phyloP scores from a whole-genome alignment of 2,113 vertebrate genomes.

The Rana temporaria region DNA sequence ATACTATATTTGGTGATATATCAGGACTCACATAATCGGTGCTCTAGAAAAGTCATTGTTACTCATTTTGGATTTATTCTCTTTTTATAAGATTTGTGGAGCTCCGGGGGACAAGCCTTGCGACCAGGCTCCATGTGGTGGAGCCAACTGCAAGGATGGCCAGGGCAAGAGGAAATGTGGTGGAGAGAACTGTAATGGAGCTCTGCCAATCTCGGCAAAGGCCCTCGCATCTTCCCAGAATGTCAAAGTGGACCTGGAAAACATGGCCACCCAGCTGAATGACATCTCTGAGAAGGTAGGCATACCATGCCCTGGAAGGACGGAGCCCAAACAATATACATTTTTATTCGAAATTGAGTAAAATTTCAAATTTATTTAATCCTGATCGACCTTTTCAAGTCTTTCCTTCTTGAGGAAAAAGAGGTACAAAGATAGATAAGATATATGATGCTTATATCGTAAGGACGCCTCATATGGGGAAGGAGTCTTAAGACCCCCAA shows the following conservation, averaged over 20 bases:
- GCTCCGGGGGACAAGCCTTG: slow-evolving; percentile 65
- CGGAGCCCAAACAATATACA: neutral
- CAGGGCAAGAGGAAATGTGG: slow-evolving; percentile 71
- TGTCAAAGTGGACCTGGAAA: slow-evolving; percentile 66
- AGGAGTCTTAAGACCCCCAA: neutral
- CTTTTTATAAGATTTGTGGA: slow-evolving; percentile 64
- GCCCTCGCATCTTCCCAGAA: slow-evolving; percentile 68
- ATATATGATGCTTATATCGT: too few species aligned
- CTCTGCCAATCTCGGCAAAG: slow-evolving; percentile 68
- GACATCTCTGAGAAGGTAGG: slow-evolving; percentile 75
- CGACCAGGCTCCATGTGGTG: slow-evolving; percentile 72
- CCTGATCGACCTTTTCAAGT: too few species aligned
- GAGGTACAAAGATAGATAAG: too few species aligned
- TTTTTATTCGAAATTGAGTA: too few species aligned
- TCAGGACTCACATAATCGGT: too few species aligned
- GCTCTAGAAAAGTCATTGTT: neutral
- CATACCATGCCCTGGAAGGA: neutral
- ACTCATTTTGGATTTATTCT: slow-evolving; percentile 5
- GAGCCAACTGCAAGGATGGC: slow-evolving; percentile 76
- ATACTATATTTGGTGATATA: too few species aligned
- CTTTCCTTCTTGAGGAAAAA: too few species aligned
- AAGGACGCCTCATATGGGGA: too few species aligned
- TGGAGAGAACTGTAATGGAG: slow-evolving; percentile 73
- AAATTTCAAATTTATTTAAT: too few species aligned
- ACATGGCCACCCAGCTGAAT: slow-evolving; percentile 69